phyloP scores from a whole-genome alignment of 2,888 invertebrate genomes.

The Agrotis puta region DNA sequence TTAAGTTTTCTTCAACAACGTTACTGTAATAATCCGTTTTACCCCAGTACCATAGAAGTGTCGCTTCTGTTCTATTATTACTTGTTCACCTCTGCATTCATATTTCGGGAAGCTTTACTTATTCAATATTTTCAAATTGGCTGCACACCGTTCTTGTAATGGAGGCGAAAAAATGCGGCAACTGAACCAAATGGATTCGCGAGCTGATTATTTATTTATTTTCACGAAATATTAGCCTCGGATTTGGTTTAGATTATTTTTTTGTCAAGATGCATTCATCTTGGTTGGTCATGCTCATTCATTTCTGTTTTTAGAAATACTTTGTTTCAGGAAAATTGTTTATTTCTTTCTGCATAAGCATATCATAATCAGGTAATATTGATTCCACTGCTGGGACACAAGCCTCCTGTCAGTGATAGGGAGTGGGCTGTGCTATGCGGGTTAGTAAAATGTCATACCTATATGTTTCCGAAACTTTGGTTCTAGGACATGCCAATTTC shows the following conservation, averaged over 20 bases:
- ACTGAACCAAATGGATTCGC: constrained; percentile 86
- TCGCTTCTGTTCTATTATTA: constrained; percentile 47
- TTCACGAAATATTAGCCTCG: constrained; percentile 73
- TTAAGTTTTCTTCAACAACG: neutral
- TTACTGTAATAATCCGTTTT: neutral
- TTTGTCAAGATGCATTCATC: constrained; percentile 42
- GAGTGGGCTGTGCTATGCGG: too few relatives aligned
- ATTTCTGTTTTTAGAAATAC: neutral
- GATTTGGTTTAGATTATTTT: constrained; percentile 62
- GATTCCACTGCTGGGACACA: too few relatives aligned
- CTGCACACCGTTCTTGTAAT: constrained; percentile 83
- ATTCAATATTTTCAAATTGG: constrained; percentile 90
- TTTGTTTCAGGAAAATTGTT: neutral
- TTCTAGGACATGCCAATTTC: too few relatives aligned
- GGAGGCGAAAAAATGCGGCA: constrained; percentile 85
- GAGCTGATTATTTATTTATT: constrained; percentile 85
- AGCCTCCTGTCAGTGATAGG: too few relatives aligned
- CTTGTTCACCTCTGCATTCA: constrained; percentile 74
- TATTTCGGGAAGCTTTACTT: constrained; percentile 84
- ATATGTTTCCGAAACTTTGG: too few relatives aligned
- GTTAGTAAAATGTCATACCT: too few relatives aligned
- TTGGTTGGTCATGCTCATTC: neutral
- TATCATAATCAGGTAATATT: too few relatives aligned
- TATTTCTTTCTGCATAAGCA: neutral
- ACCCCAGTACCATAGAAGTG: neutral